These are phyloP conservation scores for Micromussa lordhowensis DNA, from an alignment of 92 coral and sea anemone genomes.

Conservation along the genomic window DNA sequence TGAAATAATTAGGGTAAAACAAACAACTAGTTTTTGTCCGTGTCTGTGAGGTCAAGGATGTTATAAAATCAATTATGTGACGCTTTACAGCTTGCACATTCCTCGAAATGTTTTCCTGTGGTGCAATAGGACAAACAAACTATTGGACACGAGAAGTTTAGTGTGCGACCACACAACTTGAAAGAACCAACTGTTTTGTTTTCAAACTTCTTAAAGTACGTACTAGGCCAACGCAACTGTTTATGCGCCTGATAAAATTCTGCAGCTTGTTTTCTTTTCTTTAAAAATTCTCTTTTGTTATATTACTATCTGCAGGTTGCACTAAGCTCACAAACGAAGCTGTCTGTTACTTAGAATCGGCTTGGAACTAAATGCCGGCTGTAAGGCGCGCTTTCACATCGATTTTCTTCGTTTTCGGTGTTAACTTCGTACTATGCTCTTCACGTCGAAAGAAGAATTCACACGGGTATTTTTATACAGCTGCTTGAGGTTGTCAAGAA, in stretches of 20 bases:
- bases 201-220: not conserved
- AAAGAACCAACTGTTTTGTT: slow-evolving; percentile 16
- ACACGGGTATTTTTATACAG: not conserved
- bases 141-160: not conserved
- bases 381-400: not conserved
- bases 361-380: not conserved
- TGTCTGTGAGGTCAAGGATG: slow-evolving; percentile 19
- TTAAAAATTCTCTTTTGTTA: slow-evolving; percentile 7
- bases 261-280: slow-evolving; percentile 18
- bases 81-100: slow-evolving; percentile 1
- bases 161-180: slow-evolving; percentile 31
- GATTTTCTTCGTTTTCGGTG: not conserved
- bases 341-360: not conserved
- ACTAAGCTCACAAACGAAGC: not conserved
- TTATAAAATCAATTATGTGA: slow-evolving; percentile 5
- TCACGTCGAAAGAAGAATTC: not conserved
- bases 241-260: not conserved
- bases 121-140: not conserved
- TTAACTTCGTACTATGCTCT: not conserved
- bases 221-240: not conserved
- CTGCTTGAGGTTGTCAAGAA: not conserved
- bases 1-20: not conserved
- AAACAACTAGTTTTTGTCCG: slow-evolving; percentile 15
- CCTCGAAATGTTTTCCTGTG: slow-evolving; percentile 8
- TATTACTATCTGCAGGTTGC: not conserved